Evolutionary conservation across 1,140 invertebrate genomes (phyloP), one percentile per base, ranked within the genome.

Genomic region (Listronotus oregonensis): DNA sequence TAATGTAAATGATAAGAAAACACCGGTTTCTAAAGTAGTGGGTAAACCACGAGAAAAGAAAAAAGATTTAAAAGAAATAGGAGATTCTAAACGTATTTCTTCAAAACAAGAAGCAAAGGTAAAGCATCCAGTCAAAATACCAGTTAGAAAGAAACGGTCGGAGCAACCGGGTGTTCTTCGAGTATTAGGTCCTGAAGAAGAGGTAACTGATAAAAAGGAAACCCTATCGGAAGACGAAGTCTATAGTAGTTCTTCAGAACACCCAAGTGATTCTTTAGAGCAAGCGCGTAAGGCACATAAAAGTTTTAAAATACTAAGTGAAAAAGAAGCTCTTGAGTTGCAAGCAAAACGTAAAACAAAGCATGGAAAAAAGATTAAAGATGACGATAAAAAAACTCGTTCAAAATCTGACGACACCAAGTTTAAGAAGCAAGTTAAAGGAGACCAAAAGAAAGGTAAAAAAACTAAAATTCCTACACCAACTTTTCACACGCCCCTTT

Each of bases 401-500:
- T 73, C 71, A 6, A 69, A 66, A 55, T 75, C 69, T 9, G 70
- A 72, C 65, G 71, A 72, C 57, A 65, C 54, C 11, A 66, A 71
- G 47, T 51, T 51, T 27, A 50, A 37, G 51, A 61, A 55, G 14
- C 31, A 11, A 21, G 21, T 5, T 9, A 52, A 55, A 56, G 62
- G 62, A 66, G 21, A 44, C 15, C 31, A 39, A 57, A 46, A 66
- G 56, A 57, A 15, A 18, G 6, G 8, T 37, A 70, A 57, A 49
- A 44, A 39, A 27, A 73, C 73, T 44, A 75, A 75, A 66, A 76
- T 77, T 40, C 75, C 75, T 12, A 73, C 69, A n/a, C 64, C 73
- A n/a, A 46, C 68, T 15, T 60, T 55, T 12, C 73, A 70, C 39
- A 68, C 52, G 9, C 66, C 32, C 1, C 39, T 75, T 18, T 77